Conservation (phyloP, 2,797 vertebrate genomes). For the Sorex maritimensis region DNA sequence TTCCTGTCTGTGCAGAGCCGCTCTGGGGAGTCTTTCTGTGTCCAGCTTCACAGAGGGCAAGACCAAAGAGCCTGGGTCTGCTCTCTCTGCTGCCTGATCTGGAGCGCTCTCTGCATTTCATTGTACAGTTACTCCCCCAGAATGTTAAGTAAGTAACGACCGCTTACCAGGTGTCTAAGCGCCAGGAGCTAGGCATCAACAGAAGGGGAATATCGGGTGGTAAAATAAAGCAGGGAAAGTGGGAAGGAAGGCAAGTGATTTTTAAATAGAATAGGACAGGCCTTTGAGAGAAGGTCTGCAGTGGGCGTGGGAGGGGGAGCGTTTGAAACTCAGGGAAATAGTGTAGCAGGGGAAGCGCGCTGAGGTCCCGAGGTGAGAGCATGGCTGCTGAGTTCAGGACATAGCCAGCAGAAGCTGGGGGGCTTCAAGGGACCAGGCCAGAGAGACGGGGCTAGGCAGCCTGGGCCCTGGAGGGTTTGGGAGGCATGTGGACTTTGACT, state of each 20-base stretch:
- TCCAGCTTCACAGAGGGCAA: not conserved
- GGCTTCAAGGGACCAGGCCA: not conserved
- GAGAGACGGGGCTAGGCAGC: not conserved
- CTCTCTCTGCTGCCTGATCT: slow-evolving; percentile 47
- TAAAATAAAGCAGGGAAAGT: too few species aligned
- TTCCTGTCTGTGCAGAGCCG: not conserved
- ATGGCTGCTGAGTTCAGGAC: not conserved
- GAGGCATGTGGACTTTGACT: slow-evolving; percentile 12
- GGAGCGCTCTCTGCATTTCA: not conserved
- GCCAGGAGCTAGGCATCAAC: not conserved
- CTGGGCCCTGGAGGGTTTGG: not conserved
- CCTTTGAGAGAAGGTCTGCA: slow-evolving; percentile 11
- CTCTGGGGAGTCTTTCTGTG: slow-evolving; percentile 1
- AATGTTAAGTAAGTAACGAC: not conserved
- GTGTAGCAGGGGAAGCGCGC: not conserved
- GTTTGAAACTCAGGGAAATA: not conserved
- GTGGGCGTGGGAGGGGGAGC: not conserved
- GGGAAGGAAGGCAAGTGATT: not conserved
- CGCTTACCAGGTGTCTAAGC: not conserved
- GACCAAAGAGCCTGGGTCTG: not conserved
- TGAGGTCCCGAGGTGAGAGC: not conserved
- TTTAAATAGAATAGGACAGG: not conserved
- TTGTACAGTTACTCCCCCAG: not conserved
- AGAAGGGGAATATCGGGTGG: too few species aligned
- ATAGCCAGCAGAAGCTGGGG: not conserved